These are phyloP conservation scores for Agrilus cyanescens DNA, from an alignment of 2,888 invertebrate species.

Conservation along the genomic window DNA sequence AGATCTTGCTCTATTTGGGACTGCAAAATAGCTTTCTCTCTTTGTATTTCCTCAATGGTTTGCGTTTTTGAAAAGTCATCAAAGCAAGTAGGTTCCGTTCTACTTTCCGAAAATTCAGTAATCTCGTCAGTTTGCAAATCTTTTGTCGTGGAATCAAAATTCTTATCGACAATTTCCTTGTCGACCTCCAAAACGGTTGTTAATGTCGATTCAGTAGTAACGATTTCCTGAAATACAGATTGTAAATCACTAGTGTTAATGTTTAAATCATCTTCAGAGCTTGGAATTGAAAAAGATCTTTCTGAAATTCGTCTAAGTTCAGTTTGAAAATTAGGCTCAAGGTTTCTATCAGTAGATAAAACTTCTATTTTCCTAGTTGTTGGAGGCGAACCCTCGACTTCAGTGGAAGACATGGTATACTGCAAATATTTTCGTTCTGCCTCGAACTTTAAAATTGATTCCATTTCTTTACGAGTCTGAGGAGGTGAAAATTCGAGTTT, in stretches of 20 bases:
- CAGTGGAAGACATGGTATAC: slow-evolving; percentile 58
- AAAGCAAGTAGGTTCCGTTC: slow-evolving; percentile 17
- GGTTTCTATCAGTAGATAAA: slow-evolving; percentile 42
- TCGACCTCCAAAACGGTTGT: slow-evolving; percentile 28
- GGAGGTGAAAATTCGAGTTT: slow-evolving; percentile 64
- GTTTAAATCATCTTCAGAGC: slow-evolving; percentile 61
- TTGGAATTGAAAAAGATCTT: slow-evolving; percentile 62
- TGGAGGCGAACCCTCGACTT: slow-evolving; percentile 66
- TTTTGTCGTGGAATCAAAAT: slow-evolving; percentile 28
- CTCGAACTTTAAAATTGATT: slow-evolving; percentile 59
- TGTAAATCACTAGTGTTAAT: slow-evolving; percentile 42
- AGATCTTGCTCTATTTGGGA: slow-evolving; percentile 34
- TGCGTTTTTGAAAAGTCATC: slow-evolving; percentile 17
- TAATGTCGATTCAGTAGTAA: slow-evolving; percentile 21
- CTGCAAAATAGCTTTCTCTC: slow-evolving; percentile 29
- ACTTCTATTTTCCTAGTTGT: slow-evolving; percentile 59
- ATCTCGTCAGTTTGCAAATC: slow-evolving; percentile 37
- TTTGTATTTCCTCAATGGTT: slow-evolving; percentile 22
- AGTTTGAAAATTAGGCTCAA: slow-evolving; percentile 51
- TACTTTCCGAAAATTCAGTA: slow-evolving; percentile 15
- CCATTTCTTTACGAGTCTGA: slow-evolving; percentile 63
- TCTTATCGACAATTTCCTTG: slow-evolving; percentile 28
- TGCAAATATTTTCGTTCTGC: slow-evolving; percentile 53
- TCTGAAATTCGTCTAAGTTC: slow-evolving; percentile 61
- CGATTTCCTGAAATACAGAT: slow-evolving; percentile 30